Conservation (phyloP, 2,888 invertebrate species). For the Monopis laevigella region DNA sequence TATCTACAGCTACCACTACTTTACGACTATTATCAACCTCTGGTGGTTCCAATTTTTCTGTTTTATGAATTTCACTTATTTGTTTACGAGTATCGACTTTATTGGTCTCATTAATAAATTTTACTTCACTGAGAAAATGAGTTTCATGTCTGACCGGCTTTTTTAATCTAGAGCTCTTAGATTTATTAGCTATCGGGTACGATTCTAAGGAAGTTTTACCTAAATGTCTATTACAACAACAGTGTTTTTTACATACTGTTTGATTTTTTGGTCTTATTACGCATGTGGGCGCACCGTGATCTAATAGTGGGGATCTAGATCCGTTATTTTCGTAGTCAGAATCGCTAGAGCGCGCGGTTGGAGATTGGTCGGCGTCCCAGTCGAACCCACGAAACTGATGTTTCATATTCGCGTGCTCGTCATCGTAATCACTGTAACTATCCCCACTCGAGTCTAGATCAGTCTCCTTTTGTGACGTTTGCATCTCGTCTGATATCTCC, state of each 20-base stretch:
- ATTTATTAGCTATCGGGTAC: constrained; percentile 41
- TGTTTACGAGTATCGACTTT: constrained; percentile 27
- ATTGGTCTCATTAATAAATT: constrained; percentile 22
- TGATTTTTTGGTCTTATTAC: constrained; percentile 48
- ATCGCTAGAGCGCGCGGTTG: constrained; percentile 64
- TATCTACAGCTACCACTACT: constrained; percentile 27
- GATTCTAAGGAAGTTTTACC: constrained; percentile 33
- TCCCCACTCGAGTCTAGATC: constrained; percentile 68
- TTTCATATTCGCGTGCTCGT: constrained; percentile 45
- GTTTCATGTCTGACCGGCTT: constrained; percentile 44
- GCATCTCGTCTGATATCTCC: constrained; percentile 84
- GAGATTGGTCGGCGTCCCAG: constrained; percentile 58
- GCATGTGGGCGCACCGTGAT: constrained; percentile 54
- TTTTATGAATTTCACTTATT: constrained; percentile 6
- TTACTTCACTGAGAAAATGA: constrained; percentile 27
- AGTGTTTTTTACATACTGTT: constrained; percentile 41
- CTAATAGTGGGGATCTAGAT: constrained; percentile 74
- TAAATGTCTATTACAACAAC: constrained; percentile 41
- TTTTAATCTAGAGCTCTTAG: constrained; percentile 53
- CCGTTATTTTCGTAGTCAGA: constrained; percentile 76
- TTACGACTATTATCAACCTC: neutral
- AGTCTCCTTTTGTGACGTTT: constrained; percentile 72
- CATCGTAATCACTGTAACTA: constrained; percentile 71
- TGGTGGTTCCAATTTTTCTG: constrained; percentile 29
- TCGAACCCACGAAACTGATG: constrained; percentile 57